Evolutionary conservation across 2,797 vertebrate species (phyloP).

Genomic region (Sciaenops ocellatus): DNA sequence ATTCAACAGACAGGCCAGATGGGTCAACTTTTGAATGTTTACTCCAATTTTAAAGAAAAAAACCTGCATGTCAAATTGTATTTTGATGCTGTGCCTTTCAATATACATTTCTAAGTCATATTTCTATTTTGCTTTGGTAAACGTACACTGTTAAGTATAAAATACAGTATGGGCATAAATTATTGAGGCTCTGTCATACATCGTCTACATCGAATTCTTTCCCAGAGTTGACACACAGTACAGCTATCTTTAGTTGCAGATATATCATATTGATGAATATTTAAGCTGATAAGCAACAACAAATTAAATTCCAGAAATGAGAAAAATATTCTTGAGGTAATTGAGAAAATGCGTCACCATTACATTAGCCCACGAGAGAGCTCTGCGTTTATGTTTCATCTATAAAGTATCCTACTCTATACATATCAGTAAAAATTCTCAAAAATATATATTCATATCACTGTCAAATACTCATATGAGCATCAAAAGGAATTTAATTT

Average conservation of each 20-base stretch:
- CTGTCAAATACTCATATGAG: no score
- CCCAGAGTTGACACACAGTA: not conserved
- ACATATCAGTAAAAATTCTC: no score
- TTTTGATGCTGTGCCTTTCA: slow-evolving; percentile 85
- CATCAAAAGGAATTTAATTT: no score
- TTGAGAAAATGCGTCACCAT: no score
- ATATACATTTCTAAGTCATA: slow-evolving; percentile 84
- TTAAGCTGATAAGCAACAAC: no score
- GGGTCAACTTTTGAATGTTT: slow-evolving; percentile 82
- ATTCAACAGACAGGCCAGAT: slow-evolving; percentile 64
- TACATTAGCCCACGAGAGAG: not conserved
- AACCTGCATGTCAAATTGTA: slow-evolving; percentile 80
- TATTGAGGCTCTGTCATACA: slow-evolving; percentile 17
- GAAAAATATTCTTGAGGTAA: not conserved
- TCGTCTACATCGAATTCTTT: no score
- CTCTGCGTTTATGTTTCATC: not conserved
- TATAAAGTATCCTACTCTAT: not conserved
- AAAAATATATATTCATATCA: no score
- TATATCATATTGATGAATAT: not conserved
- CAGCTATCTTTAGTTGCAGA: not conserved
- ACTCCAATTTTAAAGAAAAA: slow-evolving; percentile 67
- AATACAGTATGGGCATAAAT: slow-evolving; percentile 72
- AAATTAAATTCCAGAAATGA: not conserved
- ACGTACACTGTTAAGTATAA: slow-evolving; percentile 71
- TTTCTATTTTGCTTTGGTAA: slow-evolving; percentile 83